Percentiles rank a stretch among this genome's conserved stretches.
Evolutionary conservation across 2,113 vertebrate genomes (phyloP).

Genomic region (Xiphophorus couchianus): DNA sequence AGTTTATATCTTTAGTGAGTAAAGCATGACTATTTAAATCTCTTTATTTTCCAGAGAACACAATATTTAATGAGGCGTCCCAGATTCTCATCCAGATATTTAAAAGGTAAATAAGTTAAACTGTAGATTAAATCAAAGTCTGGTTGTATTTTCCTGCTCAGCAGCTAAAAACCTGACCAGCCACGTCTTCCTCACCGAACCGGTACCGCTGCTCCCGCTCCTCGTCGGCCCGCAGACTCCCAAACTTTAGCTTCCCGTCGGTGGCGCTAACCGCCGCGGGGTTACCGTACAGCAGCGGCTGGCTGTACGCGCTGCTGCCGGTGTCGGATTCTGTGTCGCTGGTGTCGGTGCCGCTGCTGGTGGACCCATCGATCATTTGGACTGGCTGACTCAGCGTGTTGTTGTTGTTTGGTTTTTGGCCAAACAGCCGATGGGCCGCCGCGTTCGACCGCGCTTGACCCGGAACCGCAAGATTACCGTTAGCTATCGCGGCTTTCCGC

Average conservation of each 20-base stretch:
- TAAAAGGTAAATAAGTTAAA: background rate
- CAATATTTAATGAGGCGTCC: background rate
- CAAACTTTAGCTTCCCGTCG: conserved; percentile 76
- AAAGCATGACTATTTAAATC: background rate
- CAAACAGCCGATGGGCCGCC: conserved; percentile 60
- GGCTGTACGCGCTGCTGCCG: conserved; percentile 75
- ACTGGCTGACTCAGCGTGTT: conserved; percentile 78
- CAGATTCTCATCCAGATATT: background rate
- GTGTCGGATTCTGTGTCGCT: conserved; percentile 89
- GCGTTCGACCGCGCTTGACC: conserved; percentile 74
- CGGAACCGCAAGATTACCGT: conserved; percentile 72
- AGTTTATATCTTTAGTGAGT: no score
- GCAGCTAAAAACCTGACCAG: conserved; percentile 79
- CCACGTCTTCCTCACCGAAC: conserved; percentile 81
- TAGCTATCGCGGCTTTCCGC: conserved; percentile 73
- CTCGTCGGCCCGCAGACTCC: conserved; percentile 81
- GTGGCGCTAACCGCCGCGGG: conserved; percentile 79
- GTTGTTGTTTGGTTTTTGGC: conserved; percentile 44
- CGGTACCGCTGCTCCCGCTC: conserved; percentile 75
- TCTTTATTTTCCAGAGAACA: background rate
- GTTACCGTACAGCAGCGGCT: conserved; percentile 83
- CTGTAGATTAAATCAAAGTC: background rate
- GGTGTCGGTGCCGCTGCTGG: conserved; percentile 89
- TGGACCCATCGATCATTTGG: conserved; percentile 87
- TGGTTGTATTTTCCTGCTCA: conserved; percentile 37